Conservation (phyloP, 2,888 invertebrate species). For the Amblyjoppa proteus region DNA sequence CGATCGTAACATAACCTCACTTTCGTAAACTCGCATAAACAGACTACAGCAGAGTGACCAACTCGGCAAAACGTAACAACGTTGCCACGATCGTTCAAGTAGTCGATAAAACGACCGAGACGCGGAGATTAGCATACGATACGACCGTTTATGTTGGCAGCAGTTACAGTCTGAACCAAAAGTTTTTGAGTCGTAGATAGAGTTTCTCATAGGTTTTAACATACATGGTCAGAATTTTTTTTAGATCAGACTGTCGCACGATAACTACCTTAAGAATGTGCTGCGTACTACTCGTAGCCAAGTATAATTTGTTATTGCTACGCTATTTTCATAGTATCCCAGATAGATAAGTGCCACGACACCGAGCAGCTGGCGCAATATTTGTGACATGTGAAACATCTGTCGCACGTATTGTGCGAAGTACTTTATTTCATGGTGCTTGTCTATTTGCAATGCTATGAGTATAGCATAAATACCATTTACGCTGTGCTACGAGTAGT, state of each 20-base stretch:
- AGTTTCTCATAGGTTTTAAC: conserved; percentile 5
- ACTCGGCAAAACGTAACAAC: neutral
- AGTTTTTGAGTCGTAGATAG: conserved; percentile 4
- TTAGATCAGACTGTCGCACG: conserved; percentile 6
- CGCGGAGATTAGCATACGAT: neutral
- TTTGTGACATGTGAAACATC: no score
- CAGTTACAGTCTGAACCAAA: conserved; percentile 18
- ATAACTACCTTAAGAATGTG: conserved; percentile 5
- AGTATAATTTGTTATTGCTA: no score
- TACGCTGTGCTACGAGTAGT: no score
- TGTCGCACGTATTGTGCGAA: no score
- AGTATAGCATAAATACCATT: no score
- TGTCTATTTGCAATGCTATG: no score
- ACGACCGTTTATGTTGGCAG: conserved; percentile 6
- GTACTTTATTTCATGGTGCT: no score
- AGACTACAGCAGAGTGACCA: neutral
- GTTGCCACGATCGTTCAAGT: conserved; percentile 11
- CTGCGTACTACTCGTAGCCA: no score
- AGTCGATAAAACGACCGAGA: neutral
- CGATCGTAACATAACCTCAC: neutral
- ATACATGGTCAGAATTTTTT: conserved; percentile 1
- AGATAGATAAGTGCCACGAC: no score
- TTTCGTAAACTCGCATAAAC: conserved; percentile 1
- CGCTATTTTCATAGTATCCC: no score
- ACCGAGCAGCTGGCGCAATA: no score